A percentile compares a stretch with the other conserved stretches of the same genome.
Conservation (phyloP, 1,140 invertebrate species). For the Neuroterus valhalla region DNA sequence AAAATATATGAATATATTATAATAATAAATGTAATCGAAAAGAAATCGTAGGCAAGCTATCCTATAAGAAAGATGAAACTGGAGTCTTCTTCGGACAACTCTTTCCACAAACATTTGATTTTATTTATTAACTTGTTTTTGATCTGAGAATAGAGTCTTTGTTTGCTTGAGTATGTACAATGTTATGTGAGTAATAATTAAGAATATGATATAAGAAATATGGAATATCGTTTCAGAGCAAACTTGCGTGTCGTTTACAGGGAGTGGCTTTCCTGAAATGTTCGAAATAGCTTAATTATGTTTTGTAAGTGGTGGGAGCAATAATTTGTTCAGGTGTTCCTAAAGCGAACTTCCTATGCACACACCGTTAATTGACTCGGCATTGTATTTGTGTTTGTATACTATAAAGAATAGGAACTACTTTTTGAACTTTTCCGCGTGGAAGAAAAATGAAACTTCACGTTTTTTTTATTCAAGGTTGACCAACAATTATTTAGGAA, state of each 20-base stretch:
- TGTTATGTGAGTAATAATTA: not conserved
- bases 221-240: conserved; percentile 41
- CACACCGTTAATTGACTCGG: not conserved
- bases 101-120: not conserved
- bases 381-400: not conserved
- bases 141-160: not conserved
- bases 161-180: not conserved
- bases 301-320: conserved; percentile 42
- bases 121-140: not conserved
- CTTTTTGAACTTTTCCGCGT: not conserved
- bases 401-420: not conserved
- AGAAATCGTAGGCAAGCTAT: too few species aligned
- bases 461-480: too few species aligned
- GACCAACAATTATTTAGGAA: too few species aligned
- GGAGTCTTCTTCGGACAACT: not conserved
- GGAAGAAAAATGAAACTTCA: not conserved
- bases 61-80: not conserved
- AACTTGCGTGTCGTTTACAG: conserved; percentile 50
- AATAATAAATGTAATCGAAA: too few species aligned
- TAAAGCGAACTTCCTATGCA: not conserved
- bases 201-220: conserved; percentile 30
- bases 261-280: conserved; percentile 48
- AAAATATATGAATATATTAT: too few species aligned
- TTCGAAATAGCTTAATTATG: conserved; percentile 52
- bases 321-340: conserved; percentile 38